Conservation (phyloP, 2,113 vertebrate genomes). For the Callithrix jacchus region DNA sequence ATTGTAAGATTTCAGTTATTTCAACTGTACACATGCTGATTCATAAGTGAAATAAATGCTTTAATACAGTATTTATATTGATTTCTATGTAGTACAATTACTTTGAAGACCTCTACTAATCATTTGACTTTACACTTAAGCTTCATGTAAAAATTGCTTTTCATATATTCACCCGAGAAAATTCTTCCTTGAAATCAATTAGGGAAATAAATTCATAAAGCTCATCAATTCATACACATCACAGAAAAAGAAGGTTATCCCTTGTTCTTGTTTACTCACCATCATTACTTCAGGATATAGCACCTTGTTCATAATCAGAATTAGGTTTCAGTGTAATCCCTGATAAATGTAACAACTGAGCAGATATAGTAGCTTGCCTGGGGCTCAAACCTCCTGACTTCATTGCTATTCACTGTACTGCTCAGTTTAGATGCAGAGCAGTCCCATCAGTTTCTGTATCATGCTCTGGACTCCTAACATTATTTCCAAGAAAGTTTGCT, state of each 20-base stretch:
- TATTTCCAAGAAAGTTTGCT: slow-evolving; percentile 66
- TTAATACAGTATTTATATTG: background rate
- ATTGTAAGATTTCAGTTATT: background rate
- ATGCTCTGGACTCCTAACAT: slow-evolving; percentile 5
- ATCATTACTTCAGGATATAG: background rate
- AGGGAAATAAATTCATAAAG: slow-evolving; percentile 26
- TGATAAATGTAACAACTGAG: background rate
- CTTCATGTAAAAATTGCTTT: slow-evolving; percentile 36
- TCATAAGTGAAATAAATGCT: background rate
- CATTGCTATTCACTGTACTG: slow-evolving; percentile 53
- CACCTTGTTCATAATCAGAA: background rate
- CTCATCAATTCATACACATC: background rate
- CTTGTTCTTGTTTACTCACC: background rate
- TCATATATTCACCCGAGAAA: background rate
- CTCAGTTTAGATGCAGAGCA: slow-evolving; percentile 51
- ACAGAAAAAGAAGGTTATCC: background rate
- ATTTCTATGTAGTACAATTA: slow-evolving; percentile 35
- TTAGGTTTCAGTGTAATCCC: slow-evolving; percentile 9
- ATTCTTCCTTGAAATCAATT: slow-evolving; percentile 46
- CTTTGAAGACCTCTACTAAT: slow-evolving; percentile 16
- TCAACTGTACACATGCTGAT: background rate
- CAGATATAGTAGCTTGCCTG: background rate
- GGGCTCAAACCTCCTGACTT: background rate
- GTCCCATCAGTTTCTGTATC: slow-evolving; percentile 61
- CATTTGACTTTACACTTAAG: slow-evolving; percentile 18